A percentile compares a stretch with the other conserved stretches of the same genome.
Conservation (phyloP, 1,140 invertebrate species). For the Conopomorpha cramerella region DNA sequence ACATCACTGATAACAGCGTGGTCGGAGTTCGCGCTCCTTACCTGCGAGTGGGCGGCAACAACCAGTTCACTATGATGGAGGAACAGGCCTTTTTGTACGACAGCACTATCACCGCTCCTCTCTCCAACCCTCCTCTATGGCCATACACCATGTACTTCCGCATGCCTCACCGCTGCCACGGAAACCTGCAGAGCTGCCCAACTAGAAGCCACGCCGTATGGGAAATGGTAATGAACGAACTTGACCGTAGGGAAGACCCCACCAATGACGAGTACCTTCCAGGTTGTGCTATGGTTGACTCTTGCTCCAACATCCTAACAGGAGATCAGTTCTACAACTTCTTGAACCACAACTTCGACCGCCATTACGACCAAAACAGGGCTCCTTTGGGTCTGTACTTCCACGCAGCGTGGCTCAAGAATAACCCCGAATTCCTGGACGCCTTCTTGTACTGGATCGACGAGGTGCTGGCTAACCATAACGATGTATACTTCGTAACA, state of each 20-base stretch:
- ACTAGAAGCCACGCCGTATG: conserved; percentile 91
- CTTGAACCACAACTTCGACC: conserved; percentile 93
- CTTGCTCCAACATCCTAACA: conserved; percentile 90
- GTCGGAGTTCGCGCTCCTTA: conserved; percentile 94
- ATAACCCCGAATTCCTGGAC: conserved; percentile 91
- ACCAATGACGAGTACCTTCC: conserved; percentile 89
- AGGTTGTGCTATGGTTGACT: conserved; percentile 96
- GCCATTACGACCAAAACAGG: conserved; percentile 92
- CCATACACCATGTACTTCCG: conserved; percentile 97
- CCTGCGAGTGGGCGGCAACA: conserved; percentile 91
- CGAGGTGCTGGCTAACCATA: conserved; percentile 83
- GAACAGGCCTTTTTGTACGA: conserved; percentile 95
- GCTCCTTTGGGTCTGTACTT: conserved; percentile 93
- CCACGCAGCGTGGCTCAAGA: conserved; percentile 95
- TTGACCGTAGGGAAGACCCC: conserved; percentile 90
- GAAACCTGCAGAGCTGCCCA: conserved; percentile 90
- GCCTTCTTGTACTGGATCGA: conserved; percentile 95
- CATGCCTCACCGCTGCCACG: conserved; percentile 94
- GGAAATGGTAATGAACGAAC: conserved; percentile 98
- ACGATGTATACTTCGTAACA: conserved; percentile 96
- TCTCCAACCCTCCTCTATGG: conserved; percentile 93
- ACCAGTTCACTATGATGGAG: conserved; percentile 98
- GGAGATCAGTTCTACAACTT: conserved; percentile 96
- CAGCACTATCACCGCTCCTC: conserved; percentile 90
- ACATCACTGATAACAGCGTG: conserved; percentile 91